These are phyloP conservation scores for Psophia crepitans DNA, from an alignment of 2,113 vertebrate species.

Conservation along the genomic window DNA sequence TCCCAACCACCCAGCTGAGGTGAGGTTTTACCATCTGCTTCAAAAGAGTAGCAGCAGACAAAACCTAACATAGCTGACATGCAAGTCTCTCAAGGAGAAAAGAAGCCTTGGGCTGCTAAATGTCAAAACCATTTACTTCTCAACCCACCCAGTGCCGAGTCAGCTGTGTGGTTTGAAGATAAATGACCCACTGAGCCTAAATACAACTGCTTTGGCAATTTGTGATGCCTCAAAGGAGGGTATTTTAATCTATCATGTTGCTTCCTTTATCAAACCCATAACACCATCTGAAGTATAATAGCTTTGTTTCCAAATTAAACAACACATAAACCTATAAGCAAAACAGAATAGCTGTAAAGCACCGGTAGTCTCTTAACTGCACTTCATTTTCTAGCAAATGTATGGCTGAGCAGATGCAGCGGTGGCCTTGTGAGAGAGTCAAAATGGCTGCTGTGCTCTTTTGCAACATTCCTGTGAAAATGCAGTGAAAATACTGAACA, in stretches of 20 bases:
- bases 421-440: not conserved
- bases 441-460: not conserved
- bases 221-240: not conserved
- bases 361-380: not conserved
- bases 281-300: not conserved
- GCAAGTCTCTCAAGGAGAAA: constrained; percentile 66
- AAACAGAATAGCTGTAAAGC: not conserved
- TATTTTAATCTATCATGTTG: not conserved
- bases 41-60: constrained; percentile 21
- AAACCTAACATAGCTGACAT: constrained; percentile 14
- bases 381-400: not conserved
- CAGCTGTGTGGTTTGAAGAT: constrained; percentile 41
- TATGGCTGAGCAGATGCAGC: not conserved
- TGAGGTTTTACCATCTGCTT: constrained; percentile 66
- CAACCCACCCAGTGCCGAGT: constrained; percentile 26
- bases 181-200: constrained; percentile 17
- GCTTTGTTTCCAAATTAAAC: constrained; percentile 41
- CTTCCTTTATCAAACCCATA: not conserved
- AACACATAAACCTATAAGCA: not conserved
- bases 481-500: not conserved
- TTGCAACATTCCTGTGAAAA: not conserved
- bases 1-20: constrained; percentile 35
- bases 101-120: constrained; percentile 52
- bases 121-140: constrained; percentile 56
- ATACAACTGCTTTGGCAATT: not conserved